phyloP scores from a whole-genome alignment of 2,113 vertebrate genomes.

The Chaetorhynchus papuensis region DNA sequence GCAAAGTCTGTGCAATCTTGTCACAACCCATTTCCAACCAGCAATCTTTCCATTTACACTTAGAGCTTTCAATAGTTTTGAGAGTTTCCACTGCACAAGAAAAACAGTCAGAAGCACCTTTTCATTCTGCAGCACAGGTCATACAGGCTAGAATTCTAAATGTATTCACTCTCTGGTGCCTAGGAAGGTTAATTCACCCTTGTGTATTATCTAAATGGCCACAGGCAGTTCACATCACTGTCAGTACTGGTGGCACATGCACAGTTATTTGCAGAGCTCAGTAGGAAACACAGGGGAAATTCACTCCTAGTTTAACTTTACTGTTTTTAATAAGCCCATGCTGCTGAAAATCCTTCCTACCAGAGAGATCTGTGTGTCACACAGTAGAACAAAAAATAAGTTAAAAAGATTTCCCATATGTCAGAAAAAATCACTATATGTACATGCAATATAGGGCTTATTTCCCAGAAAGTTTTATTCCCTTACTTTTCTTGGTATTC shows the following conservation, averaged over 20 bases:
- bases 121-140: not conserved
- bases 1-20: not conserved
- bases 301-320: not conserved
- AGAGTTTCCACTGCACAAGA: not conserved
- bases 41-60: not conserved
- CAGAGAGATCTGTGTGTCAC: not conserved
- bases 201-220: not conserved
- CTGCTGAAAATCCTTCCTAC: not conserved
- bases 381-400: not conserved
- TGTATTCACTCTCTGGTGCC: not conserved
- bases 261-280: not conserved
- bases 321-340: not conserved
- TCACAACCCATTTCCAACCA: not conserved
- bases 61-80: not conserved
- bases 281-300: not conserved
- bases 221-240: not conserved
- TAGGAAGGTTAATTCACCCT: not conserved
- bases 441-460: not conserved
- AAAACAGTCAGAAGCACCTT: not conserved
- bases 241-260: not conserved
- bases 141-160: not conserved
- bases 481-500: not conserved
- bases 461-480: not conserved
- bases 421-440: not conserved
- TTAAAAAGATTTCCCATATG: not conserved